A percentile compares a stretch with the other conserved stretches of the same genome.
phyloP scores from a whole-genome alignment of 2,113 vertebrate species.

The Anthoscopus minutus region DNA sequence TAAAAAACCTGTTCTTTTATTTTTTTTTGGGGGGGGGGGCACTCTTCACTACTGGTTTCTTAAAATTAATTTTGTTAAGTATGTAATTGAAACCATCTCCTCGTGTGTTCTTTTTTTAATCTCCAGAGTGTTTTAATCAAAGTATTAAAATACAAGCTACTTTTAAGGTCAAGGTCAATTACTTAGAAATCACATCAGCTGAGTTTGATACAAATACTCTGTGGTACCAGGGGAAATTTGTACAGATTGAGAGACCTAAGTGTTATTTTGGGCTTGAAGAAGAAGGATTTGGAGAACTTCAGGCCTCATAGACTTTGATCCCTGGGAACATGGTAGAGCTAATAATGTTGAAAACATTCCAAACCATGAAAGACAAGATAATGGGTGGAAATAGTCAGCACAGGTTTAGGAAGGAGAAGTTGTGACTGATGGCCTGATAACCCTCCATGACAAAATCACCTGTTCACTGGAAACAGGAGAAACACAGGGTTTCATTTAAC shows the following conservation, averaged over 20 bases:
- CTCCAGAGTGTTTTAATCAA: background rate
- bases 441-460: background rate
- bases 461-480: background rate
- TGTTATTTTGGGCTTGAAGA: background rate
- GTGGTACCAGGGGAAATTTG: background rate
- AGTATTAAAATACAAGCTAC: background rate
- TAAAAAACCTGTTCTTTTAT: background rate
- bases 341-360: background rate
- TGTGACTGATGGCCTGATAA: background rate
- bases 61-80: background rate
- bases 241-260: background rate
- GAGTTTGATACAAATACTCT: background rate
- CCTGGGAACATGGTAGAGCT: background rate
- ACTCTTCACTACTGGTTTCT: background rate
- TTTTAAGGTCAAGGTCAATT: background rate
- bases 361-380: background rate
- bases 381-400: background rate
- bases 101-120: background rate
- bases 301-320: background rate
- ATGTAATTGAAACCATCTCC: background rate
- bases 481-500: rapidly evolving
- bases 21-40: background rate
- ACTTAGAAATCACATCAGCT: background rate
- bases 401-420: background rate
- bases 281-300: background rate